Percentiles rank a stretch among this genome's conserved stretches.
Evolutionary conservation across 2,113 vertebrate genomes (phyloP).

Genomic region (Riparia riparia): DNA sequence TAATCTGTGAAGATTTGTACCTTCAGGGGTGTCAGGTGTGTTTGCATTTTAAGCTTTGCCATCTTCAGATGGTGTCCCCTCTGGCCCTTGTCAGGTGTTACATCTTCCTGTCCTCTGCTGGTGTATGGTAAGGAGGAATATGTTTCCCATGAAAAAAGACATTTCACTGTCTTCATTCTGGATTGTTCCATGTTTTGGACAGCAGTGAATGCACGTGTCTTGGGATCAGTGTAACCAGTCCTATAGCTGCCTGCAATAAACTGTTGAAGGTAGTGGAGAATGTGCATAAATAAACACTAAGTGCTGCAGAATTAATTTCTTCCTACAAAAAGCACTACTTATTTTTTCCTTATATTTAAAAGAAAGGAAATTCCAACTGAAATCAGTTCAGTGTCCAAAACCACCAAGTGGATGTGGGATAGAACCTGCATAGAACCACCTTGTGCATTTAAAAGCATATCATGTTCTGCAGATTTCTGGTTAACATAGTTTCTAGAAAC

Average conservation of each 20-base stretch:
- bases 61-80: neutral
- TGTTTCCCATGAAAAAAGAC: neutral
- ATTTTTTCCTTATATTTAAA: neutral
- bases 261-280: neutral
- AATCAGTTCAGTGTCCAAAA: neutral
- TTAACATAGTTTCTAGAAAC: neutral
- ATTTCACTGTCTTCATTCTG: neutral
- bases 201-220: rapidly evolving
- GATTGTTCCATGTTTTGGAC: neutral
- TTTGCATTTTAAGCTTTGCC: neutral
- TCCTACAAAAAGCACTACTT: neutral
- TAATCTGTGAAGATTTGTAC: neutral
- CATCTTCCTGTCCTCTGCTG: neutral
- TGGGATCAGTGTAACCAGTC: neutral
- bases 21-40: neutral
- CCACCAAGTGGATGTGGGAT: neutral
- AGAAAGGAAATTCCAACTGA: neutral
- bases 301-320: neutral
- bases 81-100: neutral
- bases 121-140: rapidly evolving
- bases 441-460: neutral
- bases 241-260: neutral
- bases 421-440: neutral
- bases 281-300: neutral
- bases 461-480: neutral